Conservation (phyloP, 1,140 invertebrate species). For the Drosophila prosaltans region DNA sequence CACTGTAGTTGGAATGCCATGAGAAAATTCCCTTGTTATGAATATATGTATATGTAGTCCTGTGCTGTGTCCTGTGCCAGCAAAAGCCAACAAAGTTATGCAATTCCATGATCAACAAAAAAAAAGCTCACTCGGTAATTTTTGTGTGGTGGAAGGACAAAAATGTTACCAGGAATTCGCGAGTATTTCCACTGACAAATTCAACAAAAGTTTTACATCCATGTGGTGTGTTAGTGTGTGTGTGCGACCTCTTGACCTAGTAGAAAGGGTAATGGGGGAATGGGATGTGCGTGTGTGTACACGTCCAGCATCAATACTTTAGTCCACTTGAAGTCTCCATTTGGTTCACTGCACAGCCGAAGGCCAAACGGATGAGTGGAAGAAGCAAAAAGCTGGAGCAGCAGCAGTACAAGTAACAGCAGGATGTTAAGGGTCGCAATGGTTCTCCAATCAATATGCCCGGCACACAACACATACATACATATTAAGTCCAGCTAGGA, state of each 20-base stretch:
- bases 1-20: too few relatives aligned
- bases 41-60: too few relatives aligned
- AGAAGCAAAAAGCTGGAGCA: neutral
- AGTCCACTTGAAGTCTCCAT: conserved; percentile 5
- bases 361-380: neutral
- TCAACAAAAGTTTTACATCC: conserved; percentile 10
- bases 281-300: neutral
- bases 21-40: too few relatives aligned
- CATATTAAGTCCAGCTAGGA: neutral
- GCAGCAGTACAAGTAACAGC: neutral
- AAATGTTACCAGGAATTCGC: conserved; percentile 25
- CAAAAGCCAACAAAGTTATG: neutral
- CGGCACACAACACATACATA: conserved; percentile 21
- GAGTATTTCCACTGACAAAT: conserved; percentile 47
- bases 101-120: too few relatives aligned
- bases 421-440: neutral
- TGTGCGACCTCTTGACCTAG: conserved; percentile 70
- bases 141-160: neutral
- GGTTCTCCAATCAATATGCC: conserved; percentile 52
- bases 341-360: conserved; percentile 25
- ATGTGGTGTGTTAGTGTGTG: conserved; percentile 4
- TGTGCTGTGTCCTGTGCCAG: neutral
- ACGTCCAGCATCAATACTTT: conserved; percentile 11
- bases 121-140: neutral
- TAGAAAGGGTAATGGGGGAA: conserved; percentile 30